phyloP scores from a whole-genome alignment of 2,113 vertebrate species.

The Archilochus colubris region DNA sequence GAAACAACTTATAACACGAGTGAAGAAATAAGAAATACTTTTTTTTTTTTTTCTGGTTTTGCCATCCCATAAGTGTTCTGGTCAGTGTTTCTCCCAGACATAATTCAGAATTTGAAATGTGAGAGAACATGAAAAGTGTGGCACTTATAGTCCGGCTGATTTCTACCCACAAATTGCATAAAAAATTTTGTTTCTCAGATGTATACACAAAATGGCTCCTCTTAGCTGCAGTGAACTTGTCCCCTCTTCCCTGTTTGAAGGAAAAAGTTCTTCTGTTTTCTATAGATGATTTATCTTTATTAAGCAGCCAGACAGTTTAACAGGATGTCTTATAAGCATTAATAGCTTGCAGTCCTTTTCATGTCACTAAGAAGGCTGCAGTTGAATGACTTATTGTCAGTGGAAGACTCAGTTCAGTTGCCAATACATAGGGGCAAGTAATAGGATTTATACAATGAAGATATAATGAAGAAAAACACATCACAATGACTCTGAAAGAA shows the following conservation, averaged over 20 bases:
- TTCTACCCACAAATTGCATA: not conserved
- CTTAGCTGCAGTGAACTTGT: not conserved
- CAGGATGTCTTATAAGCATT: not conserved
- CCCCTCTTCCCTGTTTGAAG: not conserved
- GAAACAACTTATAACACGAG: not conserved
- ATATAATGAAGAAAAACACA: not conserved
- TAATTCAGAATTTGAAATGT: not conserved
- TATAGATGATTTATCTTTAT: not conserved
- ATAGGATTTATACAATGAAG: not conserved
- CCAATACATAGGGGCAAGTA: not conserved
- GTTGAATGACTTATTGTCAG: accelerated
- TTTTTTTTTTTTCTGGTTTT: not conserved
- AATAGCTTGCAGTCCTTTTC: not conserved
- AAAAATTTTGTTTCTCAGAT: not conserved
- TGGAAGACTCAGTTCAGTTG: not conserved
- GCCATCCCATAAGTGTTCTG: not conserved
- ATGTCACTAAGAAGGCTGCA: not conserved
- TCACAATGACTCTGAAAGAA: not conserved
- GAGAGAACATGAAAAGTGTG: not conserved
- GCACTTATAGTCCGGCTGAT: not conserved
- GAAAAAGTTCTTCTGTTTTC: not conserved
- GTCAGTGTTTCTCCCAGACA: not conserved
- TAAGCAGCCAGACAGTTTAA: not conserved
- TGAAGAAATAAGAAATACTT: not conserved
- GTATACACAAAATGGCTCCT: not conserved